Evolutionary conservation across 1,140 invertebrate species (phyloP).

Genomic region (Homarus americanus): DNA sequence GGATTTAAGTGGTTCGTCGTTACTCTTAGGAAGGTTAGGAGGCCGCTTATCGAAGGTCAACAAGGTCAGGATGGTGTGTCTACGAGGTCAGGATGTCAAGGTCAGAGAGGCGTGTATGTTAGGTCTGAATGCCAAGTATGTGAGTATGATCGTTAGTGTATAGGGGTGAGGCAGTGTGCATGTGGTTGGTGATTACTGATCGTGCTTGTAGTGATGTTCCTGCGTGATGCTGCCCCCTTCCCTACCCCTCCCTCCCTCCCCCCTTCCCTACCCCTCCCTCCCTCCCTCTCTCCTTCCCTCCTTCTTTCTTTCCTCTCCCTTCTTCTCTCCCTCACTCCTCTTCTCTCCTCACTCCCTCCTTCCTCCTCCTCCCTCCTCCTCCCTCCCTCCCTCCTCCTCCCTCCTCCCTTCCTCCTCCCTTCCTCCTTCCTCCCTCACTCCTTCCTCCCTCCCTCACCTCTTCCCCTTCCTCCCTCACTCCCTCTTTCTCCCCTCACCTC

Average conservation of each 20-base stretch:
- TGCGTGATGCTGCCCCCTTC: background rate
- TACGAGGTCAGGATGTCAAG: no score
- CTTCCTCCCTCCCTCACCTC: background rate
- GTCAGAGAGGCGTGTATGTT: no score
- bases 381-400: background rate
- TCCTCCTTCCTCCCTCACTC: background rate
- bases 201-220: background rate
- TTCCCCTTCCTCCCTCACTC: background rate
- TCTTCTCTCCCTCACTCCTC: background rate
- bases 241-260: background rate
- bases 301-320: background rate
- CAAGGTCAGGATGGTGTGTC: no score
- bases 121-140: no score
- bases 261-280: no score
- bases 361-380: background rate
- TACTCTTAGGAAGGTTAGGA: no score
- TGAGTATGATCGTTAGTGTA: no score
- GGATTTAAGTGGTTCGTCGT: no score
- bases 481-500: background rate
- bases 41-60: no score
- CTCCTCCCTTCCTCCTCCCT: background rate
- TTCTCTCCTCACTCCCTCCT: background rate
- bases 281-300: no score
- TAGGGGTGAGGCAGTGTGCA: no score
- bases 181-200: background rate